Conservation (phyloP, 2,888 invertebrate species). For the Limnephilus lunatus region DNA sequence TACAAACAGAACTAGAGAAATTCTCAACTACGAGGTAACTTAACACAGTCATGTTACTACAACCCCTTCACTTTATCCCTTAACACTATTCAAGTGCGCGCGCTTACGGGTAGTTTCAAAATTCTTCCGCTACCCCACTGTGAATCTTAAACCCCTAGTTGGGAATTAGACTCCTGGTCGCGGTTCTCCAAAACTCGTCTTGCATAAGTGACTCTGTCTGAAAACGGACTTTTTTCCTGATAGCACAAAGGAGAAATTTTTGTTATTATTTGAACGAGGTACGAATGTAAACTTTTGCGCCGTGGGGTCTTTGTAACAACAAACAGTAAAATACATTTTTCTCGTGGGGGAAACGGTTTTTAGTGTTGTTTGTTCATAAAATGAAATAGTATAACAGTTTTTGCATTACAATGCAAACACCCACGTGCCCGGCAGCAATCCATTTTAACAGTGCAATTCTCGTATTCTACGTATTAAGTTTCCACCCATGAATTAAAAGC, state of each 20-base stretch:
- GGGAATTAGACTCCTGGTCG: conserved; percentile 6
- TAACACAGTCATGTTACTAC: background rate
- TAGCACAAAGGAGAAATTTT: conserved; percentile 18
- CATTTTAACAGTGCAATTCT: background rate
- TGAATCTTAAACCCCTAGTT: background rate
- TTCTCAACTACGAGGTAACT: background rate
- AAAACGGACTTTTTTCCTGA: conserved; percentile 1
- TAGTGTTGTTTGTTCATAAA: background rate
- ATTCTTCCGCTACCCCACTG: background rate
- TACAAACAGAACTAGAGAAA: conserved; percentile 57
- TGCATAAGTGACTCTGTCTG: conserved; percentile 43
- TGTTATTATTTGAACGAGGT: conserved; percentile 9
- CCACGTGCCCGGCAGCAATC: background rate
- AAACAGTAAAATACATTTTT: background rate
- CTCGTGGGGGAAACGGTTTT: background rate
- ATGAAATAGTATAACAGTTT: background rate
- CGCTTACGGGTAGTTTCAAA: background rate
- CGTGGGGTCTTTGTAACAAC: background rate
- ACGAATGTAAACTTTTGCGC: background rate
- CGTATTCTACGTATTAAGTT: background rate
- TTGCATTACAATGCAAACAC: background rate
- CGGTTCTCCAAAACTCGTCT: conserved; percentile 8
- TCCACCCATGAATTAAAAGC: too few relatives aligned
- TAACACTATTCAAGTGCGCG: background rate
- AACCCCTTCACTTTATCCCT: background rate